phyloP scores from a whole-genome alignment of 23 tunicate genomes.

The Trididemnum miniatum region DNA sequence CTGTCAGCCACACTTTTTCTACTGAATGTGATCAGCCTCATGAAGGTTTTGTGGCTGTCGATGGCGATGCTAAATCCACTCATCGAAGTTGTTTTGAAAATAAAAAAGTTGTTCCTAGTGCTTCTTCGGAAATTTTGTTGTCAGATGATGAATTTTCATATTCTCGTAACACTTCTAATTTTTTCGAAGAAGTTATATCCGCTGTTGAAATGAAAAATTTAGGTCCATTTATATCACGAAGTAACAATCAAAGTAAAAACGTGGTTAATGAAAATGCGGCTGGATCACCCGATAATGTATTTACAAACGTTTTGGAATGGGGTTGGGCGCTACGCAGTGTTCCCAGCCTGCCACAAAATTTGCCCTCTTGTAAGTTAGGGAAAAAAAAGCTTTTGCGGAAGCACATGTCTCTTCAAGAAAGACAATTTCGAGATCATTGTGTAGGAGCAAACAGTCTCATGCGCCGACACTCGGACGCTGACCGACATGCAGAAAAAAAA shows the following conservation, averaged over 20 bases:
- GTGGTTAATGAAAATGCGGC: too few species aligned
- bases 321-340: neutral
- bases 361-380: neutral
- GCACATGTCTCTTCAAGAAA: neutral
- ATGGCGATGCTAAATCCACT: too few species aligned
- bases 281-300: neutral
- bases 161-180: neutral
- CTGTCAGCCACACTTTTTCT: too few species aligned
- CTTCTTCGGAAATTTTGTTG: too few species aligned
- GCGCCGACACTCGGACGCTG: slow-evolving; percentile 1
- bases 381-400: neutral
- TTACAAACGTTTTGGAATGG: slow-evolving; percentile 18
- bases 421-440: neutral
- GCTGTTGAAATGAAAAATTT: slow-evolving; percentile 7
- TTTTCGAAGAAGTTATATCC: slow-evolving; percentile 12
- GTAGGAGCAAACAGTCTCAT: neutral
- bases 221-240: too few species aligned
- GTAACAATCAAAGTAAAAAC: too few species aligned
- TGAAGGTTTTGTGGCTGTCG: too few species aligned
- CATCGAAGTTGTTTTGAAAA: too few species aligned
- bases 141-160: neutral
- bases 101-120: too few species aligned
- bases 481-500: too few species aligned
- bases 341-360: neutral
- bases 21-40: neutral